Percentiles rank a stretch among this genome's conserved stretches.
These are phyloP conservation scores for Panagrolaimus sp. DNA, from an alignment of 1,140 invertebrate species.

Conservation along the genomic window DNA sequence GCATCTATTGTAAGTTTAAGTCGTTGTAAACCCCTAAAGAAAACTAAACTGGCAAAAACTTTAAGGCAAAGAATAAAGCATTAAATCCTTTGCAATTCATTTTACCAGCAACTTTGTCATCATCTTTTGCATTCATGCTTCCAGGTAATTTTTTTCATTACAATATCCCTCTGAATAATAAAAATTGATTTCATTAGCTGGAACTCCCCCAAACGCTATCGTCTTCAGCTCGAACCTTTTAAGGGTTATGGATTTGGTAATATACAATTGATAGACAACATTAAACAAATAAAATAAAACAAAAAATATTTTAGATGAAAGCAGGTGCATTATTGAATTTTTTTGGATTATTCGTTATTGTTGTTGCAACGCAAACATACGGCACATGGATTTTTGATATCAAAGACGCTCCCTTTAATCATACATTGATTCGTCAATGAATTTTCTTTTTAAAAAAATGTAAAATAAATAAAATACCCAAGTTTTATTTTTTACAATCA, in stretches of 20 bases:
- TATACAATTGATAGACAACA: too few species aligned
- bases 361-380: slow-evolving; percentile 34
- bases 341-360: slow-evolving; percentile 35
- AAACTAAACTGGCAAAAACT: slow-evolving; percentile 61
- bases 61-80: slow-evolving; percentile 61
- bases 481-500: not conserved
- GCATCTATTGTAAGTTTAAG: slow-evolving; percentile 31
- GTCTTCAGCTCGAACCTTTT: slow-evolving; percentile 67
- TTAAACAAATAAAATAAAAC: not conserved
- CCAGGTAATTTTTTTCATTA: slow-evolving; percentile 61
- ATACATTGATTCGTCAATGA: too few species aligned
- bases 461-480: too few species aligned
- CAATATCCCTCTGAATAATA: too few species aligned
- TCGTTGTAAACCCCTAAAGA: not conserved
- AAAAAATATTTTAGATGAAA: slow-evolving; percentile 43
- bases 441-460: too few species aligned
- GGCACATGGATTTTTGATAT: slow-evolving; percentile 36
- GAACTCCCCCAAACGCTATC: slow-evolving; percentile 87
- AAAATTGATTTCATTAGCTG: slow-evolving; percentile 62
- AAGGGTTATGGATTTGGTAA: slow-evolving; percentile 62
- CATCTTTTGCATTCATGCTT: slow-evolving; percentile 72
- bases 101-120: slow-evolving; percentile 73
- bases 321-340: slow-evolving; percentile 44
- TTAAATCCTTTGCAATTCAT: slow-evolving; percentile 79
- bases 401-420: too few species aligned